Conservation (phyloP, 2,113 vertebrate genomes). For the Aptenodytes patagonicus region DNA sequence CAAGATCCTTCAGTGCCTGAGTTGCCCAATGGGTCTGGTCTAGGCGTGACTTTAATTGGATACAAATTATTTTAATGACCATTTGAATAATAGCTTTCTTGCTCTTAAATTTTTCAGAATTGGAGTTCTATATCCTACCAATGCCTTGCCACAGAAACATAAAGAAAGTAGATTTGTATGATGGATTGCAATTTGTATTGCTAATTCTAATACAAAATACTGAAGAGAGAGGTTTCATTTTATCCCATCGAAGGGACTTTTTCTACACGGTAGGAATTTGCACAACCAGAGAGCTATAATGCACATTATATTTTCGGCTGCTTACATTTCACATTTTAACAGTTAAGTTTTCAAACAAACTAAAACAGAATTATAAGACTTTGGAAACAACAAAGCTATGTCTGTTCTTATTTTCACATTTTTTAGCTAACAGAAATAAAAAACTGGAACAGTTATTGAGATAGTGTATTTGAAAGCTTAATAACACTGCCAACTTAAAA, state of each 20-base stretch:
- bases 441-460: background rate
- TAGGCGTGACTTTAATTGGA: background rate
- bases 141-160: background rate
- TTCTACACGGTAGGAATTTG: background rate
- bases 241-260: background rate
- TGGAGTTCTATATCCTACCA: background rate
- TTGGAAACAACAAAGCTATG: background rate
- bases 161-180: background rate
- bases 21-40: background rate
- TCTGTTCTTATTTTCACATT: background rate
- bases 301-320: background rate
- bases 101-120: background rate
- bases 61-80: background rate
- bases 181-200: background rate
- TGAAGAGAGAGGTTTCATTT: background rate
- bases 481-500: background rate
- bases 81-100: background rate
- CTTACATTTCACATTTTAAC: background rate
- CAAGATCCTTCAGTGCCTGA: background rate
- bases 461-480: background rate
- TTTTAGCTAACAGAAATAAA: background rate
- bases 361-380: background rate
- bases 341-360: background rate
- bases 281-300: background rate
- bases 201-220: background rate